Base-by-base conservation (phyloP, 2,113 vertebrate species). In the Psettodes erumei region DNA sequence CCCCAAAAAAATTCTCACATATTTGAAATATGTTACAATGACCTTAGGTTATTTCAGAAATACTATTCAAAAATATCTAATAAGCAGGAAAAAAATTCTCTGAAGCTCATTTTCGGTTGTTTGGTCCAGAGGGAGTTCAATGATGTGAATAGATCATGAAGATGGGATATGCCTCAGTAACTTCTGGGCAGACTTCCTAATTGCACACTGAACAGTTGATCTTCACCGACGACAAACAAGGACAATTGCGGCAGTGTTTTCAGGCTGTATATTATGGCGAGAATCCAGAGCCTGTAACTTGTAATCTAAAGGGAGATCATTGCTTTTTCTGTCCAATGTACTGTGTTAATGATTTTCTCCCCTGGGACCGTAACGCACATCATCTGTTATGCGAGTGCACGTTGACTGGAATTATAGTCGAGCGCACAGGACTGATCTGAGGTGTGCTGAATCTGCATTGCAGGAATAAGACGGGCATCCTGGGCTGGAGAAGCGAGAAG, bases 401-500 rank as follows among this genome's bases (percentile, higher is more conserved):
- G 15, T 37, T 64, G 35, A 37, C 23, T 19, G 30, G 15, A 38
- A 33, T n/a, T n/a, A 15, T 16, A 0, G 42, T 53, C 0, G 2
- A 21, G 11, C n/a, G 0, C 10, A 10, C 16, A 15, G 23, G 72
- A 19, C 27, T 53, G 16, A 78, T 18, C 19, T 58, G 16, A 38
- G 11, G 28, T 74, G 27, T 73, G 62, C 27, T 40, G 18, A 67
- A 40, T 62, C 18, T 81, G 3, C 75, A n/a, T 83, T 86, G 30
- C 93, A 99, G 98, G 94, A 99, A 99, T 87, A 99, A 98, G 88
- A 96, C 97, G 0, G 98, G 98, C 25, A 97, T 99, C 81, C 93
- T 99, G 89, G 97, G 98, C 86, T 99, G 98, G 98, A 95, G 96
- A 66, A 99, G 96, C 0, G 98, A 99, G 95, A 99, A 97, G 94